A percentile compares a stretch with the other conserved stretches of the same genome.
phyloP scores from a whole-genome alignment of 2,888 invertebrate genomes.

The Dynastes hyllus region DNA sequence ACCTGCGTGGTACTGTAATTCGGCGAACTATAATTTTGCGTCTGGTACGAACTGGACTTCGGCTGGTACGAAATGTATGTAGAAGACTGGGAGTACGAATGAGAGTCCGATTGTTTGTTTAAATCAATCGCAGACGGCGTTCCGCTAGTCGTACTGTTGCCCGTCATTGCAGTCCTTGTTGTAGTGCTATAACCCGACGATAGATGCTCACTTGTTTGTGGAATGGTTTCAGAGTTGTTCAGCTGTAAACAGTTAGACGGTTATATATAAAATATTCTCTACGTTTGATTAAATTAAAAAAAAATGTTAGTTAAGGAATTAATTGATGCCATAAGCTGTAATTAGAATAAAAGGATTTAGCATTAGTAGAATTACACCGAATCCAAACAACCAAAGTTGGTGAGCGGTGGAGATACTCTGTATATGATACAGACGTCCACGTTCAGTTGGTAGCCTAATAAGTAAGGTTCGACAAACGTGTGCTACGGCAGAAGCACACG shows the following conservation, averaged over 20 bases:
- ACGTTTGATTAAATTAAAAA: too few species aligned
- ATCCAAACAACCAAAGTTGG: too few species aligned
- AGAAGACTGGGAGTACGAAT: constrained; percentile 70
- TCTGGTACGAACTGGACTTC: constrained; percentile 65
- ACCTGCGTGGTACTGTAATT: constrained; percentile 67
- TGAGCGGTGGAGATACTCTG: too few species aligned
- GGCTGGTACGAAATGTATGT: constrained; percentile 69
- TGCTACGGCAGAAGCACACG: too few species aligned
- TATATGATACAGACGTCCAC: too few species aligned
- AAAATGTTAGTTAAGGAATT: too few species aligned
- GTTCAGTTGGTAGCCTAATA: too few species aligned
- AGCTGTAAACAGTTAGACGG: constrained; percentile 61
- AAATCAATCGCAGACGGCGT: constrained; percentile 64
- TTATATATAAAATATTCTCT: too few species aligned
- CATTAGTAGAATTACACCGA: too few species aligned
- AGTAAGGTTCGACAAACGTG: too few species aligned
- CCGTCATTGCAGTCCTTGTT: constrained; percentile 68
- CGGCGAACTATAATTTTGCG: constrained; percentile 61
- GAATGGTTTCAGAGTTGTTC: constrained; percentile 69
- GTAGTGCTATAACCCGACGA: constrained; percentile 68
- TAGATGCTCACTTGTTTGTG: constrained; percentile 69
- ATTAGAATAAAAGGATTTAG: too few species aligned
- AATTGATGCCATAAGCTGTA: too few species aligned
- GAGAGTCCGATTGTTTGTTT: constrained; percentile 67
- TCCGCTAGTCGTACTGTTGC: constrained; percentile 63